Evolutionary conservation across 2,888 invertebrate genomes (phyloP), one percentile per base, ranked within the genome.

Genomic region (Prosopocoilus inquinatus): DNA sequence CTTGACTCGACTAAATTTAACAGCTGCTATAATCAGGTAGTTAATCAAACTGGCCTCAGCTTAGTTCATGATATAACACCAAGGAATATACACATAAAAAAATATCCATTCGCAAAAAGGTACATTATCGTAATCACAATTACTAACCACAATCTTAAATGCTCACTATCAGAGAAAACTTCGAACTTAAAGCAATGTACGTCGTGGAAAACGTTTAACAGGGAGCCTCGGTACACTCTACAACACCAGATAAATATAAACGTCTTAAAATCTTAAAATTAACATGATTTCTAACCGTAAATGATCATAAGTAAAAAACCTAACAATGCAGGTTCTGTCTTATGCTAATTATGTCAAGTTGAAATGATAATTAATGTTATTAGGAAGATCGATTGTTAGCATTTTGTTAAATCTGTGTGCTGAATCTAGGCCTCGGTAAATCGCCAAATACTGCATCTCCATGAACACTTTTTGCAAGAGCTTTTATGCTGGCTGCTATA

Each of bases 401-500:
- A 28, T 28, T 28, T 28, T 28, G 20, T 84, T 87, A 91, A 80
- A 91, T 89, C 81, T 90, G 89, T 60, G 90, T 90, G 75, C 89
- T 89, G 81, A 91, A 88, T 70, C 92, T 85, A 61, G 92, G 91
- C 59, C 89, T 83, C 41, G 95, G 95, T 71, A 94, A 79, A 71
- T 94, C 95, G 13, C 90, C 90, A 79, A 92, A 94, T 64, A 91
- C 88, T 16, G 86, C 81, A 77, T 94, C 92, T 58, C 90, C 92
- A 78, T 91, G 91, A 58, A 94, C 91, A 67, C 94, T 94, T 68
- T 89, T 89, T 13, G 94, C 94, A 68, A 95, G 79, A n/a, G 94
- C 94, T 77, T 91, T 90, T 74, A 95, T 94, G 74, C 91, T 92
- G 41, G 93, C 94, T 61, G 93, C 92, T 73, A 95, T 94, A 75